These are phyloP conservation scores for Sebastes paucispinis DNA, from an alignment of 2,797 vertebrate species.

Conservation along the genomic window DNA sequence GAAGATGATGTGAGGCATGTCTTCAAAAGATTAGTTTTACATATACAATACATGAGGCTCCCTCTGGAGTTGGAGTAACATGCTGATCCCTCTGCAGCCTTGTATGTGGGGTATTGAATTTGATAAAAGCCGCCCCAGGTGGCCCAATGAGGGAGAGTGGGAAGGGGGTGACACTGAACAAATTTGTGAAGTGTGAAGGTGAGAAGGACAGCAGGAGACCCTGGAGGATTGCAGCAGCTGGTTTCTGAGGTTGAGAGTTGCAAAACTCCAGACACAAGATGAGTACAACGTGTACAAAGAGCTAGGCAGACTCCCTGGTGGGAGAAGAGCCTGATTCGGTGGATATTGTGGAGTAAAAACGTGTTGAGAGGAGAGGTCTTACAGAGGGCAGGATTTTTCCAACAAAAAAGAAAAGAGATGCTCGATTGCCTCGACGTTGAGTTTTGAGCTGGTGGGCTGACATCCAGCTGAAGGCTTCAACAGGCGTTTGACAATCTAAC, in stretches of 20 bases:
- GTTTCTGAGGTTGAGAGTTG: slow-evolving; percentile 10
- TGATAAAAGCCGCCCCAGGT: slow-evolving; percentile 17
- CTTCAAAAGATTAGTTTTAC: slow-evolving; percentile 9
- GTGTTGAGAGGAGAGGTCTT: slow-evolving; percentile 5
- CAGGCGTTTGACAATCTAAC: background rate
- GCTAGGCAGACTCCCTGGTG: background rate
- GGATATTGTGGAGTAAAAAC: background rate
- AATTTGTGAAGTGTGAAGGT: slow-evolving; percentile 25
- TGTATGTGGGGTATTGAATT: slow-evolving; percentile 7
- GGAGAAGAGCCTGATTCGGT: background rate
- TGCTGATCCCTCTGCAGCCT: background rate
- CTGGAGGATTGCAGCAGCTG: background rate
- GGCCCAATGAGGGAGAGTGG: background rate
- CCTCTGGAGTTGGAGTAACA: background rate
- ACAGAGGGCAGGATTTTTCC: slow-evolving; percentile 2
- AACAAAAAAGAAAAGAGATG: background rate
- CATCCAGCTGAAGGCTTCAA: background rate
- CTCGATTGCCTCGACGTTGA: background rate
- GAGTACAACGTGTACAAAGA: slow-evolving; percentile 12
- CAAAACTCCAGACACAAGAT: slow-evolving; percentile 11
- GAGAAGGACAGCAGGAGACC: slow-evolving; percentile 17
- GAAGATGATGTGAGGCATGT: background rate
- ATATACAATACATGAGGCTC: background rate
- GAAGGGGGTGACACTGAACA: slow-evolving; percentile 3
- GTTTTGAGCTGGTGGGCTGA: background rate